Conservation (phyloP, 1,140 invertebrate species). For the Atta cephalotes region DNA sequence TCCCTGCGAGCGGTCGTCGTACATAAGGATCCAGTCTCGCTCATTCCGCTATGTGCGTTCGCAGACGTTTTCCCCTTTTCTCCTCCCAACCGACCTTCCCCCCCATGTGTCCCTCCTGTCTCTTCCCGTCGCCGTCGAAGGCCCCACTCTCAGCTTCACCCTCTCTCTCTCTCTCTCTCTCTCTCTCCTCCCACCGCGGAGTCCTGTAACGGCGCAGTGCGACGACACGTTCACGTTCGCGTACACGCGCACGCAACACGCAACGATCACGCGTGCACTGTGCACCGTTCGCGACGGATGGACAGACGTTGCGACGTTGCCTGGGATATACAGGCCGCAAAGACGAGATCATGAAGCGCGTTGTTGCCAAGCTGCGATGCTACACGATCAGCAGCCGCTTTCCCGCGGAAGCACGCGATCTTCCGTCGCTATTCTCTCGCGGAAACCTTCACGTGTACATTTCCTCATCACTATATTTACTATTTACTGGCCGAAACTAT, state of each 20-base stretch:
- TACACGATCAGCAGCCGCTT: conserved; percentile 47
- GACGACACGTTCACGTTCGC: conserved; percentile 36
- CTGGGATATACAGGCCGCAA: background rate
- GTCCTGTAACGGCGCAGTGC: conserved; percentile 32
- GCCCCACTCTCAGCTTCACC: background rate
- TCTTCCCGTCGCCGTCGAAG: too few relatives aligned
- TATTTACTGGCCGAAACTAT: background rate
- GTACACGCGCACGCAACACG: conserved; percentile 45
- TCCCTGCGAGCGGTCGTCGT: conserved; percentile 43
- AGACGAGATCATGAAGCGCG: conserved; percentile 39
- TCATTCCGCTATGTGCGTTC: conserved; percentile 23
- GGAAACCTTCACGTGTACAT: background rate
- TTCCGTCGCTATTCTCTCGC: background rate
- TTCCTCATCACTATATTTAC: too few relatives aligned
- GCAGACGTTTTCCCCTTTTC: conserved; percentile 49
- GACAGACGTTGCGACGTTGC: conserved; percentile 62
- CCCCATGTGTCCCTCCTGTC: background rate
- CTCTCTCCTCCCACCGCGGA: conserved; percentile 3
- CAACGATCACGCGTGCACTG: conserved; percentile 66
- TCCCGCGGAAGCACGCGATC: conserved; percentile 50
- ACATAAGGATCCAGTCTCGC: conserved; percentile 55
- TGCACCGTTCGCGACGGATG: conserved; percentile 44
- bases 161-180: background rate
- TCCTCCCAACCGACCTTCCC: conserved; percentile 22
- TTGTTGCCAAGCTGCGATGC: conserved; percentile 63